Conservation (phyloP, 2,113 vertebrate species). For the Cynopterus brachyotis region DNA sequence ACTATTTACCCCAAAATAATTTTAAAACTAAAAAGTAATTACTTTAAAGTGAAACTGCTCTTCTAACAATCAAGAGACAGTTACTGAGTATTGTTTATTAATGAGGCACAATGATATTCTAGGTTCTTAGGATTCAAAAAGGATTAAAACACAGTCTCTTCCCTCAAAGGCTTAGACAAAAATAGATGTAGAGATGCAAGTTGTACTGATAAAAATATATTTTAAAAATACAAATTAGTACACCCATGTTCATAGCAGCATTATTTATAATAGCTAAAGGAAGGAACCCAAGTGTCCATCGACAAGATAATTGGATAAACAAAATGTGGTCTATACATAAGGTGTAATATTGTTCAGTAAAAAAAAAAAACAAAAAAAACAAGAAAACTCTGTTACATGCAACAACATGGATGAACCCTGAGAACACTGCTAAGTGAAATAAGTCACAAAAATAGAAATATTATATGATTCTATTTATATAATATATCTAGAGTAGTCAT, state of each 20-base stretch:
- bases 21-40: slow-evolving; percentile 18
- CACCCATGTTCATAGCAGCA: background rate
- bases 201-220: background rate
- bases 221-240: background rate
- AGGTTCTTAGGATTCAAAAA: background rate
- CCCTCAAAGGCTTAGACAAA: background rate
- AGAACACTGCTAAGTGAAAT: background rate
- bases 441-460: background rate
- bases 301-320: background rate
- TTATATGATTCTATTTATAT: background rate
- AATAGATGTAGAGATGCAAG: background rate
- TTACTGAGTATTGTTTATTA: background rate
- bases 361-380: background rate
- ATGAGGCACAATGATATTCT: background rate
- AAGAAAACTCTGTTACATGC: background rate
- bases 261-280: background rate
- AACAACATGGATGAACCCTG: background rate
- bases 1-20: background rate
- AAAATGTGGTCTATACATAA: background rate
- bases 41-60: background rate
- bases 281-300: background rate
- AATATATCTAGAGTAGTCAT: background rate
- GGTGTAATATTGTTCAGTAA: background rate
- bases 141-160: background rate
- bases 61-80: background rate